A percentile compares a stretch with the other conserved stretches of the same genome.
These are phyloP conservation scores for Setipinna tenuifilis DNA, from an alignment of 2,797 vertebrate species.

Conservation along the genomic window DNA sequence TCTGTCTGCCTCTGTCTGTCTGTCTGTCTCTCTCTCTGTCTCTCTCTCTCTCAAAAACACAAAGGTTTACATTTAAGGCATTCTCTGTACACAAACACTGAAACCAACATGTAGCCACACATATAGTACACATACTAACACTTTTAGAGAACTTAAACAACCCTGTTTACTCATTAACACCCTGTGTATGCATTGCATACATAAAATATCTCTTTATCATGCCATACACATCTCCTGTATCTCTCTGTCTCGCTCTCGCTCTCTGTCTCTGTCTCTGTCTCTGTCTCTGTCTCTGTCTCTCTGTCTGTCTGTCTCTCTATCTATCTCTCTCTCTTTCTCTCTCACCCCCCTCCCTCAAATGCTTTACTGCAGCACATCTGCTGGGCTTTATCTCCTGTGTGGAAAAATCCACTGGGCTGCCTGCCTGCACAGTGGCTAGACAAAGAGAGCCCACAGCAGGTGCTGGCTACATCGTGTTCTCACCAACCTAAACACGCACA, in stretches of 20 bases:
- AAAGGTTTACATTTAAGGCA: too few relatives aligned
- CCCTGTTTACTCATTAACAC: not conserved
- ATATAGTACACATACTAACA: too few relatives aligned
- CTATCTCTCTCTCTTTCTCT: constrained; percentile 30
- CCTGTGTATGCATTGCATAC: not conserved
- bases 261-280: constrained; percentile 12
- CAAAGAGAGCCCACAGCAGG: constrained; percentile 26
- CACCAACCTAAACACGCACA: constrained; percentile 18
- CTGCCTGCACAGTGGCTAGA: constrained; percentile 27
- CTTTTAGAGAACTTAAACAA: not conserved
- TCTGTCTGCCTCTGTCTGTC: not conserved
- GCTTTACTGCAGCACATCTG: constrained; percentile 40
- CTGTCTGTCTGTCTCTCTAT: constrained; percentile 17
- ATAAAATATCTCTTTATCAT: too few relatives aligned
- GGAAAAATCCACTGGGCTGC: constrained; percentile 43
- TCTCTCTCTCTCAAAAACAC: constrained; percentile 19
- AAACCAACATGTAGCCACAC: too few relatives aligned
- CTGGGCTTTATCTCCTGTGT: constrained; percentile 40
- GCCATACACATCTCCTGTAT: not conserved
- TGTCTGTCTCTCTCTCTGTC: constrained; percentile 5
- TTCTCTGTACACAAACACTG: too few relatives aligned
- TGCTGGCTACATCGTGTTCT: constrained; percentile 25
- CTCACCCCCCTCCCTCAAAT: not conserved
- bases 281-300: constrained; percentile 29
- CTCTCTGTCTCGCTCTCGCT: not conserved